These are phyloP conservation scores for Phanerotoma sp. DNA, from an alignment of 2,888 invertebrate genomes.

Conservation along the genomic window DNA sequence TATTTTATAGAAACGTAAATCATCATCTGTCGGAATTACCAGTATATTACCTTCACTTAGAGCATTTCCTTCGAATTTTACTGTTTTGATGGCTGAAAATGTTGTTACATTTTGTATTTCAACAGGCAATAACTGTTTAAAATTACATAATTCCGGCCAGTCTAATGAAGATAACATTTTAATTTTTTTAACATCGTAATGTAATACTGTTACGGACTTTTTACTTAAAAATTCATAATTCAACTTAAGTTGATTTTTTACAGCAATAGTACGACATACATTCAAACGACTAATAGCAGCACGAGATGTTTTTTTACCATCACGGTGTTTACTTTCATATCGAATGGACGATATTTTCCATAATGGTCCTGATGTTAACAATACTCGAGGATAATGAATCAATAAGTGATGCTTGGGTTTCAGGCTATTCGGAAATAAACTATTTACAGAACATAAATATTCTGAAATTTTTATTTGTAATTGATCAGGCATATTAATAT, in stretches of 20 bases:
- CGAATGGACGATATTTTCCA: conserved; percentile 24
- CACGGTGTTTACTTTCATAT: conserved; percentile 25
- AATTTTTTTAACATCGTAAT: not conserved
- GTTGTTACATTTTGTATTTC: too few species aligned
- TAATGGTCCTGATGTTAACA: conserved; percentile 25
- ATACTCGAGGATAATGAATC: conserved; percentile 24
- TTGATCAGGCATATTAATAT: too few species aligned
- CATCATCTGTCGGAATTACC: too few species aligned
- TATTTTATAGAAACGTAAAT: too few species aligned
- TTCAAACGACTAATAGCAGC: conserved; percentile 17
- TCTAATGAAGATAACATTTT: not conserved
- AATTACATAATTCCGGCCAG: not conserved
- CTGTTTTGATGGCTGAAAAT: too few species aligned
- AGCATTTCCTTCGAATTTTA: too few species aligned
- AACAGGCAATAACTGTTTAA: too few species aligned
- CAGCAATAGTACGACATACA: conserved; percentile 20
- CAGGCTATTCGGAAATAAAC: conserved; percentile 9
- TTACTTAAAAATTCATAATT: conserved; percentile 13
- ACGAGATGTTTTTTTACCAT: conserved; percentile 9
- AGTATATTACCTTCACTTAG: too few species aligned
- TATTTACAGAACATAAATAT: conserved; percentile 18
- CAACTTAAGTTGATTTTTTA: conserved; percentile 21
- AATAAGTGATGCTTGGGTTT: conserved; percentile 31
- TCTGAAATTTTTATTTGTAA: too few species aligned
- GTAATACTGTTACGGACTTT: not conserved